These are phyloP conservation scores for Cheirogaleus major DNA, from an alignment of 2,797 vertebrate species.

Conservation along the genomic window DNA sequence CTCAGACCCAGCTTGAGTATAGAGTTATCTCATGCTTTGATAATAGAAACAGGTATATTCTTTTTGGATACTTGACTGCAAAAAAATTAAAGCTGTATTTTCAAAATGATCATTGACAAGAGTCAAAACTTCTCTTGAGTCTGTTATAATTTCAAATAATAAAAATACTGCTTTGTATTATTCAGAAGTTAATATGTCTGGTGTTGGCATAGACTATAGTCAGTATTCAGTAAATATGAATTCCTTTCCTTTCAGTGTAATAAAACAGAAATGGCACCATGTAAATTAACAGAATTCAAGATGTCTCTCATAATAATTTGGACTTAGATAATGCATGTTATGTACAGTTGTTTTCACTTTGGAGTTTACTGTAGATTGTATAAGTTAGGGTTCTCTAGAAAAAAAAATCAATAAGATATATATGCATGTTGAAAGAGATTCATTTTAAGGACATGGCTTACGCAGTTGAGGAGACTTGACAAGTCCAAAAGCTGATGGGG, in stretches of 20 bases:
- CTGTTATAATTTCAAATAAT: conserved; percentile 18
- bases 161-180: background rate
- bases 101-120: conserved; percentile 18
- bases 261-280: background rate
- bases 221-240: background rate
- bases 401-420: background rate
- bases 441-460: background rate
- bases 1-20: background rate
- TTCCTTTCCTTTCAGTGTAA: background rate
- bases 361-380: background rate
- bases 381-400: background rate
- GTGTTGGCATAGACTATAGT: background rate
- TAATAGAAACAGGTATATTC: background rate
- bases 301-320: background rate
- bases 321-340: background rate
- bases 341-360: background rate
- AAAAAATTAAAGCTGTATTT: background rate
- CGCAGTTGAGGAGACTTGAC: background rate
- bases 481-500: background rate
- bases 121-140: background rate
- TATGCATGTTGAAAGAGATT: background rate
- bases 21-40: background rate
- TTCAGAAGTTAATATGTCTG: background rate
- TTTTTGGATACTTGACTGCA: background rate
- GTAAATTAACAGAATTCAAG: conserved; percentile 2